Evolutionary conservation across 2,888 invertebrate species (phyloP), one percentile per base, ranked within the genome.

Genomic region (Drosophila putrida): DNA sequence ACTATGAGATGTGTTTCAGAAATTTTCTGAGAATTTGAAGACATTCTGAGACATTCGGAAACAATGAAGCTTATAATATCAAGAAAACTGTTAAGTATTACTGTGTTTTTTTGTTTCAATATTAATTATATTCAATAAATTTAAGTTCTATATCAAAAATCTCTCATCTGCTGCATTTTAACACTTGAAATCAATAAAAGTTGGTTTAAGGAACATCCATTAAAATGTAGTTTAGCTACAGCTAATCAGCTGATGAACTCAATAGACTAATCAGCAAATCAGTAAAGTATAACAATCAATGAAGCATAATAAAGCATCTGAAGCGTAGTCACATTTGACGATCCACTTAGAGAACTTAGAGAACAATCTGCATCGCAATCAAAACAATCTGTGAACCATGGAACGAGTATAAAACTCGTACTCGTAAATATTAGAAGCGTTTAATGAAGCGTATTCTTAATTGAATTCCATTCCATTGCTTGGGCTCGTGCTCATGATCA

Each of bases 381-480:
- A 61, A 59, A 50, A 31, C 70, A 39, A 74, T 74, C 75, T 69
- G 46, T 74, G 49, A 74, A 64, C 64, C 74, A 69, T 69, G 44
- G 27, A 62, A 49, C 35, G 28, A 43, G 25, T 27, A 46, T 13
- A 35, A 15, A 44, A 44, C 33, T 27, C n/a, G 1, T 57, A 67
- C 36, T n/a, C n/a, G 43, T 36, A 44, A 38, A 51, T 65, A 71
- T 71, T 71, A 58, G 54, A 63, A 46, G 54, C 59, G 46, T 46
- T 68, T 55, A 75, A 71, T 69, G 68, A 41, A 57, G 72, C 86
- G 78, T 77, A 25, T 59, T 59, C 39, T 51, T 64, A 77, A 85
- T 80, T 77, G 75, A 55, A 50, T 73, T 61, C 44, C 43, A 64
- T 62, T 49, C 35, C 31, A 31, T 31, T 31, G 31, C 31, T 31